phyloP scores from a whole-genome alignment of 2,113 vertebrate species.

The Merops nubicus region DNA sequence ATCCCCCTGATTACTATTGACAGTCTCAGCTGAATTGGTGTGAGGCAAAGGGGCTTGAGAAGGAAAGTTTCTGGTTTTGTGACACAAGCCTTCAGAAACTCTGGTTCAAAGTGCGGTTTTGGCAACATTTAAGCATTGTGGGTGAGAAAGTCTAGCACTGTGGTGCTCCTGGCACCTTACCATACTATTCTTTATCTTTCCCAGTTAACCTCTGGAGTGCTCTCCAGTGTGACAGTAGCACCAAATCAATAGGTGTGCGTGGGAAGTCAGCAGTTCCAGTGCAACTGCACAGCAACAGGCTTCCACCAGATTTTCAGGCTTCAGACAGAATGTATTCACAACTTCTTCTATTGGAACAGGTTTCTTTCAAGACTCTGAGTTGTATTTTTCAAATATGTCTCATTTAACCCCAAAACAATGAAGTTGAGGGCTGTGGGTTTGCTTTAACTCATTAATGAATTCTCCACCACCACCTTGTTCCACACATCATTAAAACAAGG shows the following conservation, averaged over 20 bases:
- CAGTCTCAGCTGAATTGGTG: background rate
- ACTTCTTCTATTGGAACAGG: background rate
- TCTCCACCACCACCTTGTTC: background rate
- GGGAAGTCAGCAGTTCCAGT: slow-evolving; percentile 36
- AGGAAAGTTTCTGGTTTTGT: background rate
- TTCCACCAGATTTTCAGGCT: slow-evolving; percentile 42
- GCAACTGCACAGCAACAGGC: slow-evolving; percentile 23
- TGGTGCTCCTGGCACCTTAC: background rate
- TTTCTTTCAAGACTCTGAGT: background rate
- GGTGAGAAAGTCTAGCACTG: background rate
- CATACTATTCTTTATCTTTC: slow-evolving; percentile 17
- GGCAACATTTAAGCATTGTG: background rate
- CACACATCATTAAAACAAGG: slow-evolving; percentile 60
- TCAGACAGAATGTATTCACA: background rate
- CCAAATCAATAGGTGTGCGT: slow-evolving; percentile 15
- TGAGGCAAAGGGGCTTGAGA: background rate
- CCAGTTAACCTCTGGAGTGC: slow-evolving; percentile 59
- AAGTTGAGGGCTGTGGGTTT: background rate
- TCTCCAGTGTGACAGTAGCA: slow-evolving; percentile 36
- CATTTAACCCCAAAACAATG: background rate
- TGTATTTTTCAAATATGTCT: background rate
- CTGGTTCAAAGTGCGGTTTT: background rate
- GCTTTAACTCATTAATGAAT: background rate
- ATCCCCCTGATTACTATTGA: background rate
- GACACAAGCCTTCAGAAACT: background rate